These are phyloP conservation scores for Spheniscus humboldti DNA, from an alignment of 2,797 vertebrate genomes.

Conservation along the genomic window DNA sequence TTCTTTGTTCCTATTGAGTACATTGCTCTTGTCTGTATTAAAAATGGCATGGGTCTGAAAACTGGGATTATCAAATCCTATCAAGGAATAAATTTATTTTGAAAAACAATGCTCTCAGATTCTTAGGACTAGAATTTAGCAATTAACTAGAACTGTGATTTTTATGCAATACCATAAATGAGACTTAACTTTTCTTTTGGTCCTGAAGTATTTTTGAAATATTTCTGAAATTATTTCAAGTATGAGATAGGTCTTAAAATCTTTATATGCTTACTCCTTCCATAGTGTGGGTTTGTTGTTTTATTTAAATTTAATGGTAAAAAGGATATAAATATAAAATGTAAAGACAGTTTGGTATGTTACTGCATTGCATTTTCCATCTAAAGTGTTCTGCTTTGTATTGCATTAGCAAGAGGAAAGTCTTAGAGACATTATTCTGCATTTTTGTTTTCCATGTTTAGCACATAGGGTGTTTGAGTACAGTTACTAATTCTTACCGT, in stretches of 20 bases:
- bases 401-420: neutral
- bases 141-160: neutral
- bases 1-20: slow-evolving; percentile 31
- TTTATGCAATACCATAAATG: neutral
- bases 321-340: neutral
- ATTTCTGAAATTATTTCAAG: neutral
- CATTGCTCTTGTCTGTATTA: neutral
- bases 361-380: neutral
- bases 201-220: neutral
- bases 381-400: neutral
- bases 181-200: neutral
- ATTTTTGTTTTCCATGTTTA: neutral
- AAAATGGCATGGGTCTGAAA: slow-evolving; percentile 10
- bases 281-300: neutral
- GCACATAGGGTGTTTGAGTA: neutral
- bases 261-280: neutral
- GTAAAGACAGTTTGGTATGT: neutral
- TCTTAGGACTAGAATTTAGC: neutral
- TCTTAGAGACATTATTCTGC: neutral
- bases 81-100: neutral
- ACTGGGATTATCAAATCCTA: neutral
- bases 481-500: neutral
- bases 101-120: neutral
- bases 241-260: neutral
- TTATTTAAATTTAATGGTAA: neutral